Percentiles rank a stretch among this genome's conserved stretches.
These are phyloP conservation scores for Esox niger DNA, from an alignment of 2,113 vertebrate genomes.

Conservation along the genomic window DNA sequence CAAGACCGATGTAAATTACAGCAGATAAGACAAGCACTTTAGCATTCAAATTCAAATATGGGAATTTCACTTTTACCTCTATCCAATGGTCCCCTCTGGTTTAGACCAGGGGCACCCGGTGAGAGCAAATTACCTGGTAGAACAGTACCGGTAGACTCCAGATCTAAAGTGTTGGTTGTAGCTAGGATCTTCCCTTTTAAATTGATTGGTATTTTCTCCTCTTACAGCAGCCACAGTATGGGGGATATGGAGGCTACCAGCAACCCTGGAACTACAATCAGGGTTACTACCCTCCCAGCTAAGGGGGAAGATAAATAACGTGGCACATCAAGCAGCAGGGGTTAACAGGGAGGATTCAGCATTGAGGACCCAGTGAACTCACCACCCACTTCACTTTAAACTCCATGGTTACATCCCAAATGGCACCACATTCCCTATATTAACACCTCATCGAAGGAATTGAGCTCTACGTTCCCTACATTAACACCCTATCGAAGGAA, in stretches of 20 bases:
- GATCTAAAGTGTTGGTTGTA: neutral
- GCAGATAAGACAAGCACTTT: no score
- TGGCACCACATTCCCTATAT: neutral
- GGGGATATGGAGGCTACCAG: slow-evolving; percentile 71
- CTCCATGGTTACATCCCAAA: slow-evolving; percentile 5
- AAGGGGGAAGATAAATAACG: slow-evolving; percentile 21
- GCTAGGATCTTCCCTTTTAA: neutral
- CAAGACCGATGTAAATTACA: no score
- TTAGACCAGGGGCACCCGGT: neutral
- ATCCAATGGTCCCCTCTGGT: no score
- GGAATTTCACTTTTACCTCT: no score
- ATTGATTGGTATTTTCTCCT: slow-evolving; percentile 2
- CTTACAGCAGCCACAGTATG: slow-evolving; percentile 71
- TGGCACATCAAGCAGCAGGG: slow-evolving; percentile 19
- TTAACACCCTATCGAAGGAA: neutral
- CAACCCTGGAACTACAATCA: slow-evolving; percentile 79
- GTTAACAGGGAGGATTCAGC: slow-evolving; percentile 3
- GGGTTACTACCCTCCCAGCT: slow-evolving; percentile 77
- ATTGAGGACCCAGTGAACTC: slow-evolving; percentile 4
- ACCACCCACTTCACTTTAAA: slow-evolving; percentile 20
- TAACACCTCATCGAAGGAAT: neutral
- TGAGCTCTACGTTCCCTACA: neutral
- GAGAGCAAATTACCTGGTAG: neutral
- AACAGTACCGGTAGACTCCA: neutral
- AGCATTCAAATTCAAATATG: no score